A percentile compares a stretch with the other conserved stretches of the same genome.
phyloP scores from a whole-genome alignment of 2,888 invertebrate species.

The Drosophila cracens region DNA sequence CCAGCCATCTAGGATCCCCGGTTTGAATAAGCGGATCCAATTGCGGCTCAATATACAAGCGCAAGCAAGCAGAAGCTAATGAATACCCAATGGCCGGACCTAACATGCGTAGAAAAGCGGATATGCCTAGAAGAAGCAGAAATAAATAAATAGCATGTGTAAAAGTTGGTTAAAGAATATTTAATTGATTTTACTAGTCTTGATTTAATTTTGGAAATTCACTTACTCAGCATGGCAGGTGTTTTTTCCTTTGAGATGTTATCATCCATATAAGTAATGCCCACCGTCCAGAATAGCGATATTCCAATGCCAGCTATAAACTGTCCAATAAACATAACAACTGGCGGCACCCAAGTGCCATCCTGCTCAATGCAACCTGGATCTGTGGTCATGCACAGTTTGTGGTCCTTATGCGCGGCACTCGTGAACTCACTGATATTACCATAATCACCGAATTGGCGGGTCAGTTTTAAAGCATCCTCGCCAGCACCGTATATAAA shows the following conservation, averaged over 20 bases:
- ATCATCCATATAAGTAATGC: slow-evolving; percentile 90
- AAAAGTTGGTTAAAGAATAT: neutral
- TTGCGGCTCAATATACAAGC: slow-evolving; percentile 88
- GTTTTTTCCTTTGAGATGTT: slow-evolving; percentile 89
- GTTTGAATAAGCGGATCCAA: slow-evolving; percentile 88
- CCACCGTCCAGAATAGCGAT: slow-evolving; percentile 88
- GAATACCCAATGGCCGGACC: slow-evolving; percentile 87
- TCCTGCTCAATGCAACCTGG: slow-evolving; percentile 37
- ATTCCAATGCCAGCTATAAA: slow-evolving; percentile 89
- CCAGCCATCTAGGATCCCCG: slow-evolving; percentile 91
- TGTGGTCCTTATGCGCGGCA: slow-evolving; percentile 18
- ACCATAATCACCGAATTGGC: slow-evolving; percentile 86
- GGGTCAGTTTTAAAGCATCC: slow-evolving; percentile 88
- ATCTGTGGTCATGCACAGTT: slow-evolving; percentile 47
- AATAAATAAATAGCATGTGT: neutral
- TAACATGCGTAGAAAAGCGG: slow-evolving; percentile 87
- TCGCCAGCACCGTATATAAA: slow-evolving; percentile 89
- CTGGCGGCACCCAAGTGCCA: slow-evolving; percentile 86
- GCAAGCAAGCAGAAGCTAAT: slow-evolving; percentile 88
- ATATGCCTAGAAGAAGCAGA: slow-evolving; percentile 86
- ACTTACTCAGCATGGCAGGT: slow-evolving; percentile 88
- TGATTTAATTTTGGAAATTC: neutral
- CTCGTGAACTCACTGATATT: slow-evolving; percentile 79
- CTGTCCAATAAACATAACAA: slow-evolving; percentile 88
- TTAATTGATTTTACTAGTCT: neutral